Conservation (phyloP, 2,113 vertebrate genomes). For the Mola mola region DNA sequence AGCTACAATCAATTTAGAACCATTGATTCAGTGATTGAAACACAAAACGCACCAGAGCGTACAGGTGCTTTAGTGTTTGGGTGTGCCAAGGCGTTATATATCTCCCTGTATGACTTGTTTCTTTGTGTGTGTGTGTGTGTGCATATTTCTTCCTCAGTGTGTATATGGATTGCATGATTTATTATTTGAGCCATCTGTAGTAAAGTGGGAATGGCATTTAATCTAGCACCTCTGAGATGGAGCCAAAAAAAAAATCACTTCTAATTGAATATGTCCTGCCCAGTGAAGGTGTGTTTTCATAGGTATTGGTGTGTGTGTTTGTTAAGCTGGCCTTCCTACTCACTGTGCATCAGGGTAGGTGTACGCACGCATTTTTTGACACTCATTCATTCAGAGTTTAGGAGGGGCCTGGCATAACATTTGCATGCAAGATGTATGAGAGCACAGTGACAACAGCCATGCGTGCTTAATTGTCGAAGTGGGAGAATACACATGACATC, state of each 20-base stretch:
- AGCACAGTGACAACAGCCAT: background rate
- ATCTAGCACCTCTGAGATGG: slow-evolving; percentile 72
- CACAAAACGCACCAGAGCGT: slow-evolving; percentile 73
- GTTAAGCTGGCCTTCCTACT: background rate
- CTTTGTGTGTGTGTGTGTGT: slow-evolving; percentile 10
- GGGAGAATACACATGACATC: slow-evolving; percentile 6
- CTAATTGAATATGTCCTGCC: slow-evolving; percentile 77
- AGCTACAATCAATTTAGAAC: slow-evolving; percentile 79
- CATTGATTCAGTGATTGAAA: slow-evolving; percentile 82
- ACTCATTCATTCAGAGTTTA: background rate
- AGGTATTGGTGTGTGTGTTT: slow-evolving; percentile 5
- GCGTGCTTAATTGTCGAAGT: background rate
- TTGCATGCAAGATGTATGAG: slow-evolving; percentile 16
- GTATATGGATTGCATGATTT: slow-evolving; percentile 75
- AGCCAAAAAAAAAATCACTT: slow-evolving; percentile 64
- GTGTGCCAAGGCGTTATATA: slow-evolving; percentile 74
- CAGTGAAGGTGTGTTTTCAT: slow-evolving; percentile 38
- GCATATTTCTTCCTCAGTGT: slow-evolving; percentile 27
- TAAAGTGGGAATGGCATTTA: slow-evolving; percentile 82
- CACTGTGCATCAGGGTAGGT: slow-evolving; percentile 4
- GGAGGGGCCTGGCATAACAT: slow-evolving; percentile 4
- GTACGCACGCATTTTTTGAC: slow-evolving; percentile 12
- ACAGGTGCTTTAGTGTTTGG: slow-evolving; percentile 71
- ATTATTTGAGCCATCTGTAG: slow-evolving; percentile 70
- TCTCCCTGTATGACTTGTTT: slow-evolving; percentile 54